Percentiles rank a stretch among this genome's conserved stretches.
Evolutionary conservation across 2,797 vertebrate genomes (phyloP).

Genomic region (Oophaga sylvatica): DNA sequence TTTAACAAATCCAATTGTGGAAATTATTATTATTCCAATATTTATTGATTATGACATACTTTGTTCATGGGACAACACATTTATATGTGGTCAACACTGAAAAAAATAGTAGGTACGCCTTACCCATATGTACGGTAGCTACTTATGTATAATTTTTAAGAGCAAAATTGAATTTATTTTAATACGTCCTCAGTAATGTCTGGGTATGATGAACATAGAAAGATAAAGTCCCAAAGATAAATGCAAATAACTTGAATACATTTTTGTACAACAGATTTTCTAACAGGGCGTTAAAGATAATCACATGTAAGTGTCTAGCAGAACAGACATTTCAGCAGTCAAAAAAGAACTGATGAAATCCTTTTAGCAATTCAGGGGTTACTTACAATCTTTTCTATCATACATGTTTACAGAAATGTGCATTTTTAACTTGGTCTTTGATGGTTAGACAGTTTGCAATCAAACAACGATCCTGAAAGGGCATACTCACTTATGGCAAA

Average conservation of each 20-base stretch:
- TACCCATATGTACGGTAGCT: no score
- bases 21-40: no score
- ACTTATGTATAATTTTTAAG: background rate
- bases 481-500: conserved; percentile 43
- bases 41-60: no score
- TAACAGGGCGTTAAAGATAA: background rate
- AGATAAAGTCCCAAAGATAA: background rate
- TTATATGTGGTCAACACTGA: no score
- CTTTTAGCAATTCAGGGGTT: conserved; percentile 61
- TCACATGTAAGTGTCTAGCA: background rate
- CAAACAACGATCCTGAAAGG: conserved; percentile 52
- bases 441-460: conserved; percentile 46
- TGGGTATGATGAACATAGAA: background rate
- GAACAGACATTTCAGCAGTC: background rate
- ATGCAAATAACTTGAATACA: background rate
- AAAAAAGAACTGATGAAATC: conserved; percentile 21
- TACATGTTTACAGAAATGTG: conserved; percentile 49
- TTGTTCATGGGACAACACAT: no score
- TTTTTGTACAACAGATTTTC: background rate
- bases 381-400: conserved; percentile 39
- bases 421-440: conserved; percentile 47
- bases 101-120: no score
- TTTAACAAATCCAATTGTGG: no score
- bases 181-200: background rate
- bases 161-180: background rate